Evolutionary conservation across 2,888 invertebrate genomes (phyloP).

Genomic region (Eupithecia tripunctaria): DNA sequence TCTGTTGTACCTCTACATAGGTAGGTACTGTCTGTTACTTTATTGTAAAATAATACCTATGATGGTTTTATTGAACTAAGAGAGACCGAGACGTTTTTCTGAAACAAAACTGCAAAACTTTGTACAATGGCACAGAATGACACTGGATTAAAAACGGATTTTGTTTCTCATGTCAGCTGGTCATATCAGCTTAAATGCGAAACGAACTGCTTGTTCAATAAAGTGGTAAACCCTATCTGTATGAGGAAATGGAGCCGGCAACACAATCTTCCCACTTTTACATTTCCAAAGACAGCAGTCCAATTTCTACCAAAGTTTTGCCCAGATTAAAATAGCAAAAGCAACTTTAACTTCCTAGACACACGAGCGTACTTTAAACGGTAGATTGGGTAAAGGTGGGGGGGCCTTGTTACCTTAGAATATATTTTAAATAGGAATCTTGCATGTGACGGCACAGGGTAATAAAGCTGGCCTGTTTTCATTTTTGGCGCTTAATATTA

Average conservation of each 20-base stretch:
- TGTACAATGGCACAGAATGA: neutral
- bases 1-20: neutral
- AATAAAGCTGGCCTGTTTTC: slow-evolving; percentile 66
- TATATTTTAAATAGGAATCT: slow-evolving; percentile 49
- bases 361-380: neutral
- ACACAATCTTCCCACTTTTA: no score
- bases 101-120: neutral
- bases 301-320: neutral
- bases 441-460: slow-evolving; percentile 51
- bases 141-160: neutral
- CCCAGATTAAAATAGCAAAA: slow-evolving; percentile 1
- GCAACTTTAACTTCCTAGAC: slow-evolving; percentile 4
- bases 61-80: neutral
- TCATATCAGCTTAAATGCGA: neutral
- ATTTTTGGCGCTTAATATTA: slow-evolving; percentile 73
- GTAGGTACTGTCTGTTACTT: neutral
- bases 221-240: slow-evolving; percentile 3
- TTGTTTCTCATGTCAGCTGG: neutral
- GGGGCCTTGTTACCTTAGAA: slow-evolving; percentile 3
- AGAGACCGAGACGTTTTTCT: neutral
- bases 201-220: neutral
- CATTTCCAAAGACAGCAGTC: neutral
- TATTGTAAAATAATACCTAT: neutral
- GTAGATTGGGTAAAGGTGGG: neutral
- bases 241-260: slow-evolving; percentile 3